Conservation (phyloP, 2,797 vertebrate genomes). For the Lithobates sylvaticus region DNA sequence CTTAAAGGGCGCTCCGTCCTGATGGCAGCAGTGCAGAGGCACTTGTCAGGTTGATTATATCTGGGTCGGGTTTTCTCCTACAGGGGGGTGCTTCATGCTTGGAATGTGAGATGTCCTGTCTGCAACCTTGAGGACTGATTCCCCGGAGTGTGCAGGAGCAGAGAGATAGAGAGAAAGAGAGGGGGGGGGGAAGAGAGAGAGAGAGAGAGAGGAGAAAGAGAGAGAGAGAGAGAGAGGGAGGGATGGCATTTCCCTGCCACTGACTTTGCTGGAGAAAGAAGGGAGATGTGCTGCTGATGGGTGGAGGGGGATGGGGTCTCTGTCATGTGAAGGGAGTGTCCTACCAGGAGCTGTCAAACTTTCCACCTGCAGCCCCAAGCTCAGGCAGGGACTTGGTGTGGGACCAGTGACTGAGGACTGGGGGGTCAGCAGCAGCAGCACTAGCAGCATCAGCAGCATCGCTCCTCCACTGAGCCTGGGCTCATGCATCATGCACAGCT, state of each 20-base stretch:
- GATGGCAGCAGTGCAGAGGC: slow-evolving; percentile 7
- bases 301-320: slow-evolving; percentile 49
- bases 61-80: not conserved
- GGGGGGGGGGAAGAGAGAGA: too few species aligned
- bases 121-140: slow-evolving; percentile 51
- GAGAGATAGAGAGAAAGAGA: not conserved
- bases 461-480: not conserved
- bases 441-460: not conserved
- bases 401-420: slow-evolving; percentile 28
- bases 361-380: slow-evolving; percentile 40
- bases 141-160: slow-evolving; percentile 26
- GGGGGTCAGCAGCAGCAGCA: not conserved
- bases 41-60: slow-evolving; percentile 39
- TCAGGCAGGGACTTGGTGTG: slow-evolving; percentile 12
- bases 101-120: slow-evolving; percentile 40
- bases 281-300: slow-evolving; percentile 42
- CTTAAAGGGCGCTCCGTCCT: not conserved
- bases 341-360: slow-evolving; percentile 53
- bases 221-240: slow-evolving; percentile 6
- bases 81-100: slow-evolving; percentile 14
- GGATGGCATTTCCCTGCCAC: slow-evolving; percentile 32
- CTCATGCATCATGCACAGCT: slow-evolving; percentile 21
- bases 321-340: slow-evolving; percentile 48
- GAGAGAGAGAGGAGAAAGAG: not conserved
- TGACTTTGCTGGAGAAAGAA: slow-evolving; percentile 47